phyloP scores from a whole-genome alignment of 2,888 invertebrate genomes.

The Cantharis rustica region DNA sequence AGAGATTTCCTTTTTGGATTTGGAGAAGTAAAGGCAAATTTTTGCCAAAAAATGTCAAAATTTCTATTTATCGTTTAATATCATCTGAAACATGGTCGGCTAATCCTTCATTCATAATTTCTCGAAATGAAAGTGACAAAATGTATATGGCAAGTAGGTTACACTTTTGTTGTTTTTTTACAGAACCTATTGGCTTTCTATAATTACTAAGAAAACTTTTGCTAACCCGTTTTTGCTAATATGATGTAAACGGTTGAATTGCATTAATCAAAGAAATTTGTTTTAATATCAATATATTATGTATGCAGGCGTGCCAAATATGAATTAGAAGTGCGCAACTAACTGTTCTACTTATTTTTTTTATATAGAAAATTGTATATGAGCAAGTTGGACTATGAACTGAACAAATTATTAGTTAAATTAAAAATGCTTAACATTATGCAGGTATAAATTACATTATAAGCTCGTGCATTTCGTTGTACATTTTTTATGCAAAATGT shows the following conservation, averaged over 20 bases:
- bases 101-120: neutral
- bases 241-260: slow-evolving; percentile 3
- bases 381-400: slow-evolving; percentile 4
- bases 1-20: neutral
- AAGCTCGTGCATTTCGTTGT: slow-evolving; percentile 8
- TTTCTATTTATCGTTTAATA: neutral
- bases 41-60: neutral
- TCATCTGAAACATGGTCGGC: neutral
- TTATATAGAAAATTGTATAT: slow-evolving; percentile 5
- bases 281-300: neutral
- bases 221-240: slow-evolving; percentile 3
- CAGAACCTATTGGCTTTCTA: slow-evolving; percentile 2
- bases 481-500: slow-evolving; percentile 15
- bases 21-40: neutral
- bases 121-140: slow-evolving; percentile 1
- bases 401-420: slow-evolving; percentile 13
- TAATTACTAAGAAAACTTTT: slow-evolving; percentile 4
- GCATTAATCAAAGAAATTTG: slow-evolving; percentile 3
- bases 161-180: slow-evolving; percentile 2
- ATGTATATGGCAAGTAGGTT: neutral
- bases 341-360: slow-evolving; percentile 19
- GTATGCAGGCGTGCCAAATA: neutral
- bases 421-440: slow-evolving; percentile 14
- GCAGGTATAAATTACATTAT: slow-evolving; percentile 8
- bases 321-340: slow-evolving; percentile 9